Evolutionary conservation across 2,113 vertebrate genomes (phyloP), one percentile per base, ranked within the genome.

Genomic region (Acrocephalus kingi): DNA sequence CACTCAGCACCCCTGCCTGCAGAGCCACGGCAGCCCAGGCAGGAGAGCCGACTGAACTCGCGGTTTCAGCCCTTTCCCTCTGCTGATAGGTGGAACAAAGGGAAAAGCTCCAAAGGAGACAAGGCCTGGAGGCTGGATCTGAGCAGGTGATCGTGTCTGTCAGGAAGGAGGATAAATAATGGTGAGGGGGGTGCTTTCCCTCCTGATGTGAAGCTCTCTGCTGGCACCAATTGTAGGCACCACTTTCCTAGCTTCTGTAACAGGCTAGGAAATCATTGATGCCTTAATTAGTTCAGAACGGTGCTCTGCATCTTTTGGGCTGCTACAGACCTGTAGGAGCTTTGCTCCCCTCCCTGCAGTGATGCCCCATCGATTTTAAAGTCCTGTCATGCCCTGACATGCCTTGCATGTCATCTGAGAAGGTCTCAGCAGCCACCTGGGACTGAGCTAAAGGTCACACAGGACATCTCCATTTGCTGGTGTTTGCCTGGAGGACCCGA

Each of bases 281-380:
- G 8, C 17, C 48, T 69, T 66, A 28, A 49, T 81, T 62, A 74
- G 15, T 10, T 74, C 54, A 54, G 54, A 94, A 22, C 0, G 0
- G 8, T 30, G 15, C 39, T 68, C 24, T 73, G 20, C 11, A 24
- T 31, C 43, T 67, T 66, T 89, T 68, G 59, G 45, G 31, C 51
- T 62, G 35, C 16, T 43, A 23, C 30, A 84, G 31, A 52, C 7
- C 11, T 6, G 2, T 7, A 37, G 78, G 33, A 51, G 9, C 7
- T 71, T 73, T 81, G 5, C 52, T 81, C 27, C 11, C 13, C 25
- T 93, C 28, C 67, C 51, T 62, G 0, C 0, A 0, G 54, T 39
- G 59, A 25, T 75, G 72, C 56, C 39, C 39, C 30, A 43, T 3
- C 41, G 48, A 69, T 77, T 92, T 90, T 63, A 72, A n/a, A n/a